phyloP scores from a whole-genome alignment of 2,797 vertebrate species.

The Gambusia yucatana region DNA sequence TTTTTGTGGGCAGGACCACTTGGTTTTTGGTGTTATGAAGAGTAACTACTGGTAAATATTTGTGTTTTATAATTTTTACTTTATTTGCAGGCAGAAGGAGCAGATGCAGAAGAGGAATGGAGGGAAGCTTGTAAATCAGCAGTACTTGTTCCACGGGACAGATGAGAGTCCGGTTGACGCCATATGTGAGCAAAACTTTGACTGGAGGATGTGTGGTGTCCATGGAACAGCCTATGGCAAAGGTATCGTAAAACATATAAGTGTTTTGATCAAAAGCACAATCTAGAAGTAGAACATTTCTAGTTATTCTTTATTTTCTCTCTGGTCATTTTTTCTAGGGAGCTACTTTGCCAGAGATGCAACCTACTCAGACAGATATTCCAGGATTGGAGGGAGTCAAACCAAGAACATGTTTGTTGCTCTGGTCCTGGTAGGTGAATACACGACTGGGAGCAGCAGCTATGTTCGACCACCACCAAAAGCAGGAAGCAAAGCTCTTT shows the following conservation, averaged over 20 bases:
- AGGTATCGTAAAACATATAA: conserved; percentile 65
- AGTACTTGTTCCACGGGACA: conserved; percentile 84
- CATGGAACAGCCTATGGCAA: conserved; percentile 82
- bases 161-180: conserved; percentile 66
- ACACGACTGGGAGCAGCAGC: conserved; percentile 71
- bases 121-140: conserved; percentile 63
- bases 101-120: conserved; percentile 78
- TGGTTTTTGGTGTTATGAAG: neutral
- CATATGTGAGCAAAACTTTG: conserved; percentile 88
- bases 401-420: conserved; percentile 88
- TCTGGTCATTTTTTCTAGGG: conserved; percentile 72
- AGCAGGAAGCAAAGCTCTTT: conserved; percentile 62
- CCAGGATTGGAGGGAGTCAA: neutral
- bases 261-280: neutral
- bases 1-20: neutral
- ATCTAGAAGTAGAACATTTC: neutral
- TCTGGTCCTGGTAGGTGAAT: conserved; percentile 90
- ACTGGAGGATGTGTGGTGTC: conserved; percentile 84
- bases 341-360: conserved; percentile 95
- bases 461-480: conserved; percentile 75
- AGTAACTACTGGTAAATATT: neutral
- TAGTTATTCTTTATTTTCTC: neutral
- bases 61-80: neutral
- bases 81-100: conserved; percentile 79
- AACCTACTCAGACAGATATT: conserved; percentile 86